phyloP scores from a whole-genome alignment of 2,888 invertebrate species.

The Agrochola circellaris region DNA sequence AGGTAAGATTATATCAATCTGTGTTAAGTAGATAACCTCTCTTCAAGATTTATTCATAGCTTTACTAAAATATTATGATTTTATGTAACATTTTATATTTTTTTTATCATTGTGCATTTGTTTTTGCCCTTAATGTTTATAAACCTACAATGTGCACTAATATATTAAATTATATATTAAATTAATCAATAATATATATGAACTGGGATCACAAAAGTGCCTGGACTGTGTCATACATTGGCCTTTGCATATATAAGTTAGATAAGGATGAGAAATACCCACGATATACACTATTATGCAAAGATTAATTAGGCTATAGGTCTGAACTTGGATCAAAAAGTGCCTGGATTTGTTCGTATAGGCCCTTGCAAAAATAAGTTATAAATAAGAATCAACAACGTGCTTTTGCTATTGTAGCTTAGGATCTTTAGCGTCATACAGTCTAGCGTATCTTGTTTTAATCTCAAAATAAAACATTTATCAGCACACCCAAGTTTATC shows the following conservation, averaged over 20 bases:
- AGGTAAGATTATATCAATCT: constrained; percentile 78
- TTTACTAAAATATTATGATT: background rate
- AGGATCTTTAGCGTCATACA: constrained; percentile 16
- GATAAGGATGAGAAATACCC: too few species aligned
- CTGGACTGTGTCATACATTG: too few species aligned
- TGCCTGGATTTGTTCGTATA: too few species aligned
- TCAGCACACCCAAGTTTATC: constrained; percentile 12
- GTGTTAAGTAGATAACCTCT: constrained; percentile 12
- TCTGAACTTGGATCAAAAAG: too few species aligned
- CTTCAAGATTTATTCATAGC: background rate
- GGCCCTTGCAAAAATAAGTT: too few species aligned
- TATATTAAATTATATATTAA: background rate
- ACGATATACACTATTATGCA: too few species aligned
- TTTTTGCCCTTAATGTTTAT: background rate
- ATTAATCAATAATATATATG: too few species aligned
- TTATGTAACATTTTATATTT: background rate
- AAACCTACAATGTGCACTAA: background rate
- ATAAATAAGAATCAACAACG: too few species aligned
- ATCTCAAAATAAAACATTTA: constrained; percentile 18
- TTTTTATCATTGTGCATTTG: background rate
- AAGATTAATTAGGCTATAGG: too few species aligned
- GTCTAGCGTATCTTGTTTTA: constrained; percentile 20
- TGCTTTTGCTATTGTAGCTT: background rate
- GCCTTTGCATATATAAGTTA: too few species aligned
- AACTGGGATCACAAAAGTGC: too few species aligned